Conservation (phyloP, 2,888 invertebrate genomes). For the Dasysyrphus albostriatus region DNA sequence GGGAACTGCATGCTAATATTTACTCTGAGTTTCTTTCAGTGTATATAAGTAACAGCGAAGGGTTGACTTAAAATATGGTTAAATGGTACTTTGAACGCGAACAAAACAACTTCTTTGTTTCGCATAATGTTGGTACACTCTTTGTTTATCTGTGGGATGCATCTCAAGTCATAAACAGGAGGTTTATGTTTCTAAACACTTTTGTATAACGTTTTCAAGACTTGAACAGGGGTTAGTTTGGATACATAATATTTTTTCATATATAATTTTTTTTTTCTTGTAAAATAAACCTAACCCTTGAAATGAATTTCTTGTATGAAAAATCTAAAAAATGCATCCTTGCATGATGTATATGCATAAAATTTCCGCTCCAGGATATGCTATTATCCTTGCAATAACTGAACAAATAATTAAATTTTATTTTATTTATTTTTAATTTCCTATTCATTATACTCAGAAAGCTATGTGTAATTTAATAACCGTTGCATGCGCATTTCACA, state of each 20-base stretch:
- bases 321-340: slow-evolving; percentile 35
- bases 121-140: slow-evolving; percentile 9
- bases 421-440: slow-evolving; percentile 73
- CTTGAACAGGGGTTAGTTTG: slow-evolving; percentile 26
- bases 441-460: slow-evolving; percentile 56
- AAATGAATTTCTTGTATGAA: not conserved
- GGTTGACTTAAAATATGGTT: slow-evolving; percentile 48
- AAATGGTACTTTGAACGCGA: slow-evolving; percentile 57
- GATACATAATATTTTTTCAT: slow-evolving; percentile 27
- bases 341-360: not conserved
- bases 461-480: slow-evolving; percentile 75
- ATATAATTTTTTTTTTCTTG: not conserved
- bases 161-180: slow-evolving; percentile 43
- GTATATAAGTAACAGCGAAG: slow-evolving; percentile 5
- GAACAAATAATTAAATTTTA: slow-evolving; percentile 65
- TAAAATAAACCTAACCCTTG: not conserved
- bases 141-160: slow-evolving; percentile 44
- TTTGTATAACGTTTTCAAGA: slow-evolving; percentile 16
- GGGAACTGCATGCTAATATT: too few species aligned
- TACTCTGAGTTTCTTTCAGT: not conserved
- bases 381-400: slow-evolving; percentile 51
- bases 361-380: slow-evolving; percentile 62
- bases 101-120: slow-evolving; percentile 63
- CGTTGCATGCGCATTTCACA: slow-evolving; percentile 68
- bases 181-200: slow-evolving; percentile 30